phyloP scores from a whole-genome alignment of 2,888 invertebrate species.

The Physocephala rufipes region DNA sequence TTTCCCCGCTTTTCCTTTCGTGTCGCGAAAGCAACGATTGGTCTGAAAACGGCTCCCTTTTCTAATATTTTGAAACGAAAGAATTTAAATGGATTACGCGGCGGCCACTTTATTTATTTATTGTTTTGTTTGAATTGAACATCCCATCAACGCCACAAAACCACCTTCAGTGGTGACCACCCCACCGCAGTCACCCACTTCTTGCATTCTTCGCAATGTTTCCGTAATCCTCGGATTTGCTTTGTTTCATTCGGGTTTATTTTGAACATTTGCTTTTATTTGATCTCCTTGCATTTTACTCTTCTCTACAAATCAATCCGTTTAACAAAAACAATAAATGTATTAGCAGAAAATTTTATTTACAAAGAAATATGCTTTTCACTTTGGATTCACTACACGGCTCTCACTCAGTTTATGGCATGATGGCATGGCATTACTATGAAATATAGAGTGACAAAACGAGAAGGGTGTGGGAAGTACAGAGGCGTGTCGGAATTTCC shows the following conservation, averaged over 20 bases:
- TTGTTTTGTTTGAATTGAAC: too few relatives aligned
- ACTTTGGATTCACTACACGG: conserved; percentile 16
- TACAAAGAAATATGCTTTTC: conserved; percentile 17
- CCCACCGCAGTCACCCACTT: not conserved
- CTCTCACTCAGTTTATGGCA: not conserved
- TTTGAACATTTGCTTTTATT: conserved; percentile 14
- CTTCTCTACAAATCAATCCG: not conserved
- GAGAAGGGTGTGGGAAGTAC: not conserved
- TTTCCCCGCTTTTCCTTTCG: too few relatives aligned
- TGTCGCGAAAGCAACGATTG: not conserved
- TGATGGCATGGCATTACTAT: not conserved
- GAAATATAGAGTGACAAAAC: not conserved
- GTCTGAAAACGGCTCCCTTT: not conserved
- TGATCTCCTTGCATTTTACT: not conserved
- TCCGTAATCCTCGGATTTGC: not conserved
- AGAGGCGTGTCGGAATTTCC: conserved; percentile 10
- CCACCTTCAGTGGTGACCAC: too few relatives aligned
- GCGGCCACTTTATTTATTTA: too few relatives aligned
- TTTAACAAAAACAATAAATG: not conserved
- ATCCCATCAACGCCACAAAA: too few relatives aligned
- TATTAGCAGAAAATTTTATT: conserved; percentile 6
- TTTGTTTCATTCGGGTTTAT: not conserved
- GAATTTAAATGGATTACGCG: too few relatives aligned
- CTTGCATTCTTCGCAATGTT: not conserved
- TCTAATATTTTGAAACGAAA: too few relatives aligned